phyloP scores from a whole-genome alignment of 1,140 invertebrate genomes.

The Tetranychus cinnabarinus region DNA sequence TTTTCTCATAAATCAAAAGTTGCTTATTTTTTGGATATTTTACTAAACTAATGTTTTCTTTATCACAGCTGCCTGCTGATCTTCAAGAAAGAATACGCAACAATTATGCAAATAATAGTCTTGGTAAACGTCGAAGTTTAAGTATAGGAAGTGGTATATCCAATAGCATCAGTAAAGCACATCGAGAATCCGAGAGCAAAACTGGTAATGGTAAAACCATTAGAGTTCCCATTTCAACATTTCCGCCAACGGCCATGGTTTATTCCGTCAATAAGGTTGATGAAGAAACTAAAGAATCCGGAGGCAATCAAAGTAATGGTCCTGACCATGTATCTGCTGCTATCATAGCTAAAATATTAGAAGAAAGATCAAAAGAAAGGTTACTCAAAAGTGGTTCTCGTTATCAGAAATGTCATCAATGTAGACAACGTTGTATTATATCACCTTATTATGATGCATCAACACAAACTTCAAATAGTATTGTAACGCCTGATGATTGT shows the following conservation, averaged over 20 bases:
- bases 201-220: constrained; percentile 31
- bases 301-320: constrained; percentile 14
- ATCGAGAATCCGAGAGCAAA: not conserved
- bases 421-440: constrained; percentile 1
- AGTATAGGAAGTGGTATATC: not conserved
- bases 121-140: not conserved
- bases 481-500: not conserved
- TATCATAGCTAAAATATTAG: constrained; percentile 74
- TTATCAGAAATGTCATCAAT: constrained; percentile 25
- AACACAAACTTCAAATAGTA: constrained; percentile 9
- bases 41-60: not conserved
- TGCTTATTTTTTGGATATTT: no score
- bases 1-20: no score
- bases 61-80: not conserved
- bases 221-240: constrained; percentile 54
- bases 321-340: constrained; percentile 65
- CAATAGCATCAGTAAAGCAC: not conserved
- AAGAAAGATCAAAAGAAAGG: constrained; percentile 49
- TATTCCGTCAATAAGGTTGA: constrained; percentile 40
- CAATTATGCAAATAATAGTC: not conserved
- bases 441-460: constrained; percentile 7
- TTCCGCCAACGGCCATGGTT: constrained; percentile 66
- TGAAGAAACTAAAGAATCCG: constrained; percentile 13
- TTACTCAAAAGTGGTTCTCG: constrained; percentile 5
- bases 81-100: not conserved